phyloP scores from a whole-genome alignment of 2,888 invertebrate genomes.

The Ormyrus rosae region DNA sequence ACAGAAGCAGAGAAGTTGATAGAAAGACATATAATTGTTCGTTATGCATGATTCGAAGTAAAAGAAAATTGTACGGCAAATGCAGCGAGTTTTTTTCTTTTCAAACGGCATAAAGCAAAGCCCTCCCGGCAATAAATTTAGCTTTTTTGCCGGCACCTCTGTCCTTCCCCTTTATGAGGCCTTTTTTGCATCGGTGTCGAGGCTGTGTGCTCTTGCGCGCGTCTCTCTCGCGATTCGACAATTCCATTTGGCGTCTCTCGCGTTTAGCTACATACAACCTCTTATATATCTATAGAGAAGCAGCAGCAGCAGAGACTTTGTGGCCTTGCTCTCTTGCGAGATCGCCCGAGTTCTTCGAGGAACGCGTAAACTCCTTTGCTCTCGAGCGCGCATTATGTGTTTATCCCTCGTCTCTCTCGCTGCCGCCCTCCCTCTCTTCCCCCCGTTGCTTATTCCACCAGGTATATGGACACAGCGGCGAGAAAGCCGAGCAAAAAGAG shows the following conservation, averaged over 20 bases:
- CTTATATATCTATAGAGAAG: not conserved
- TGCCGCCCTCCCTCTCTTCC: constrained; percentile 29
- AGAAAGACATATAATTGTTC: too few species aligned
- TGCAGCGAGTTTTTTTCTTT: too few species aligned
- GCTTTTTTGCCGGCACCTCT: constrained; percentile 4
- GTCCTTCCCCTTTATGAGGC: not conserved
- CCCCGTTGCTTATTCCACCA: constrained; percentile 26
- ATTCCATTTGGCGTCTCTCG: constrained; percentile 23
- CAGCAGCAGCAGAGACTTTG: not conserved
- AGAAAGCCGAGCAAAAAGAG: constrained; percentile 5
- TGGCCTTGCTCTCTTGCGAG: constrained; percentile 42
- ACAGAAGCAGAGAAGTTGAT: too few species aligned
- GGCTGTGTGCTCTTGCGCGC: constrained; percentile 9
- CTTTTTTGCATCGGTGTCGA: constrained; percentile 14
- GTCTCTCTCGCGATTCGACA: constrained; percentile 31
- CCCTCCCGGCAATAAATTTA: constrained; percentile 13
- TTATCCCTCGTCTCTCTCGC: constrained; percentile 64
- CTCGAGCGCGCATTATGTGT: constrained; percentile 69
- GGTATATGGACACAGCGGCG: constrained; percentile 13
- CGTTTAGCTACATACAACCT: not conserved
- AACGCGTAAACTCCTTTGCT: constrained; percentile 69
- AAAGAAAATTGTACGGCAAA: too few species aligned
- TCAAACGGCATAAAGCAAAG: too few species aligned
- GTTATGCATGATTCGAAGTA: too few species aligned
- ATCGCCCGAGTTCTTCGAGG: constrained; percentile 65